Evolutionary conservation across 2,797 vertebrate genomes (phyloP), one percentile per base, ranked within the genome.

Genomic region (Eospalax fontanierii): DNA sequence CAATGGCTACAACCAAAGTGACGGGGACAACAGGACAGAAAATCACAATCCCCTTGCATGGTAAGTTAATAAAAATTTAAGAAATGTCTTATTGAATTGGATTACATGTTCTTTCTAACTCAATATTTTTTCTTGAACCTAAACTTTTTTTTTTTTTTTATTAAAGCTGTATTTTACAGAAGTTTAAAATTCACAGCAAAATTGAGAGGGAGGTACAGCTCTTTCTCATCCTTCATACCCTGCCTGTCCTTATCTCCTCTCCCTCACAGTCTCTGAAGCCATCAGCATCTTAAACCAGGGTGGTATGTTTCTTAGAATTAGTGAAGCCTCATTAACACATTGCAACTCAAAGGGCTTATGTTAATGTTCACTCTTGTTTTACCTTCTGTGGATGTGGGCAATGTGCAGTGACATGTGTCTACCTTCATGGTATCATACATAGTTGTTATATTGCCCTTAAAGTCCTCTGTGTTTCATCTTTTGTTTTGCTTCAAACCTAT

Each of bases 41-140:
- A 95, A 96, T 99, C 88, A 99, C 98, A 54, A 96, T 99, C 94
- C 99, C 99, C 0, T 97, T 99, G 79, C 99, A 99, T 12, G 99
- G 99, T 99, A 98, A 4, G 26, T 87, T 97, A 82, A 82, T 87
- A 89, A 94, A 89, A 93, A 8, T 79, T 87, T 90, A 88, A 84
- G 54, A 89, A 92, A 83, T 91, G 15, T 68, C 30, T 90, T 95
- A 50, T 24, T 93, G 18, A 35, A 63, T 86, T 91, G n/a, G 16
- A 74, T 95, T 75, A 95, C 3, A 1, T 93, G 9, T 16, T 90
- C 24, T 91, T 94, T 91, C 40, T 89, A 75, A 78, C 43, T 73
- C 4, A 40, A 9, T 81, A 63, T 35, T 81, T 94, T 91, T 50
- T 66, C 57, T 92, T 91, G 59, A 94, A 73, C 33, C 68, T 89